phyloP scores from a whole-genome alignment of 2,888 invertebrate species.

The Rotaria socialis region DNA sequence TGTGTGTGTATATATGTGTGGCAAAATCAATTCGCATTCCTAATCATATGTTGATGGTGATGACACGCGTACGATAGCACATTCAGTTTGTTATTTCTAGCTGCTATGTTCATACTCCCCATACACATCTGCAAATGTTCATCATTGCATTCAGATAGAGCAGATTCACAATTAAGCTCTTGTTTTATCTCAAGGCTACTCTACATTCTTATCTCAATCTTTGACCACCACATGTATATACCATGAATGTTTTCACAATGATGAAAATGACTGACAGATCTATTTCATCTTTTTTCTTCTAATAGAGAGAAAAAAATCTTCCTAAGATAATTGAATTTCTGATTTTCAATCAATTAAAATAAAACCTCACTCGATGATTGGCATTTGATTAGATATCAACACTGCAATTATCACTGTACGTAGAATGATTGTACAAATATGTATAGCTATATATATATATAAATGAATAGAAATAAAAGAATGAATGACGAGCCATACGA shows the following conservation, averaged over 20 bases:
- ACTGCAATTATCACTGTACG: background rate
- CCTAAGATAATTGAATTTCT: background rate
- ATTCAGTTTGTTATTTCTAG: background rate
- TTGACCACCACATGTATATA: background rate
- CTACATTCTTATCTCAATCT: constrained; percentile 1
- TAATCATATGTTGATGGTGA: constrained; percentile 8
- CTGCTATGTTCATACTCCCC: background rate
- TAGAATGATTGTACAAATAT: background rate
- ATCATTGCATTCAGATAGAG: background rate
- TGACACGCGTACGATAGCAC: constrained; percentile 6
- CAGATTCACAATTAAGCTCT: constrained; percentile 22
- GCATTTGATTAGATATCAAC: constrained; percentile 22
- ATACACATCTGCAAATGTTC: constrained; percentile 18
- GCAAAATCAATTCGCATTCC: constrained; percentile 12
- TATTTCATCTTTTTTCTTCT: background rate
- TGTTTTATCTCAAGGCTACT: constrained; percentile 17
- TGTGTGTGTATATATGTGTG: background rate
- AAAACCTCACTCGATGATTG: background rate
- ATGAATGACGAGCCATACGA: constrained; percentile 1
- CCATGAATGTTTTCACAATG: background rate
- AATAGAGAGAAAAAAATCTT: background rate
- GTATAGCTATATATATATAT: background rate
- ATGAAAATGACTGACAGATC: constrained; percentile 16
- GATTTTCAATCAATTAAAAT: background rate
- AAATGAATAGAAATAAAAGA: background rate